Conservation (phyloP, 2,113 vertebrate species). For the Sarotherodon lohbergeri region DNA sequence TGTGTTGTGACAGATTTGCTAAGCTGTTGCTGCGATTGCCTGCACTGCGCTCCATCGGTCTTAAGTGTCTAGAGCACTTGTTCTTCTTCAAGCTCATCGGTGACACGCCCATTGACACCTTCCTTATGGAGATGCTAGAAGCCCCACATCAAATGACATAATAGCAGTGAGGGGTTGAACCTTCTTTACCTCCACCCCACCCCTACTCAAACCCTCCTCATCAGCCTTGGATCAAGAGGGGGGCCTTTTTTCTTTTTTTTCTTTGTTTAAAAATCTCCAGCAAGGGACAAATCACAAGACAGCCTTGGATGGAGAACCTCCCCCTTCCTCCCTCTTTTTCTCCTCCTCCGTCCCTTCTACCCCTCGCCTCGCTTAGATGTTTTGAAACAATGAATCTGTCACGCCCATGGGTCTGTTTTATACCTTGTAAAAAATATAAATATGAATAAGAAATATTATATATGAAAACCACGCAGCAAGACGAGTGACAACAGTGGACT, state of each 20-base stretch:
- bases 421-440: constrained; percentile 72
- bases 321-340: background rate
- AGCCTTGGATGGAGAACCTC: constrained; percentile 25
- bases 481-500: constrained; percentile 38
- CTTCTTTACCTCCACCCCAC: background rate
- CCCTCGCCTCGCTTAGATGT: constrained; percentile 1
- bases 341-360: background rate
- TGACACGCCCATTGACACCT: constrained; percentile 98
- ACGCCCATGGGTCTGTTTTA: constrained; percentile 64
- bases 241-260: background rate
- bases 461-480: constrained; percentile 29
- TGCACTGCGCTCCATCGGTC: constrained; percentile 93
- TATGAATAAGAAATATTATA: constrained; percentile 69
- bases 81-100: constrained; percentile 99
- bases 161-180: constrained; percentile 29
- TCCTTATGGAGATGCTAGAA: constrained; percentile 99
- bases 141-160: constrained; percentile 98
- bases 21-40: constrained; percentile 95
- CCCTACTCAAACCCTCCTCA: background rate
- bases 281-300: constrained; percentile 38
- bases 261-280: background rate
- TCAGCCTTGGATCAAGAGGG: background rate
- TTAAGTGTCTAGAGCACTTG: constrained; percentile 97
- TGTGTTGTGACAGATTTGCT: constrained; percentile 81
- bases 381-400: constrained; percentile 37